phyloP scores from a whole-genome alignment of 2,113 vertebrate species.

The Tupaia tana region DNA sequence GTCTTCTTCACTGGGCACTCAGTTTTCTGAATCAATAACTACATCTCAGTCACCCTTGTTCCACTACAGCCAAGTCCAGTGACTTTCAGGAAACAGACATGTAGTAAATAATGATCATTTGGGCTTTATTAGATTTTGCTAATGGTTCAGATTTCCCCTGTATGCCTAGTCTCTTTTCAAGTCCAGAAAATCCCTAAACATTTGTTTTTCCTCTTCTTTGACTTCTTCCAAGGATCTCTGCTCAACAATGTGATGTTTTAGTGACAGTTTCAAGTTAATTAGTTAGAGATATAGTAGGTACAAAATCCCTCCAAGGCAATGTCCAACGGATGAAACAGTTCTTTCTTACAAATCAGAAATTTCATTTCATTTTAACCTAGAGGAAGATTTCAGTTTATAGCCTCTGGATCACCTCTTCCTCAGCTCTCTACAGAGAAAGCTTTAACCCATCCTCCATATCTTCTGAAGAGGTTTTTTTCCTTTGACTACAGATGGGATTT shows the following conservation, averaged over 20 bases:
- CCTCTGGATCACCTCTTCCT: not conserved
- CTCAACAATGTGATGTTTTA: not conserved
- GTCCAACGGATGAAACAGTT: not conserved
- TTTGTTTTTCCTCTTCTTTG: not conserved
- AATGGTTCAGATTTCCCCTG: not conserved
- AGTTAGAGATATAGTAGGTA: not conserved
- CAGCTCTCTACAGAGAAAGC: not conserved
- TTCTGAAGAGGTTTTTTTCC: not conserved
- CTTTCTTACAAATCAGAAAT: not conserved
- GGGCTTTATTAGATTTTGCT: constrained; percentile 18
- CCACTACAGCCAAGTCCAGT: not conserved
- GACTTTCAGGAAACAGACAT: not conserved
- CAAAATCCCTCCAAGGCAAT: not conserved
- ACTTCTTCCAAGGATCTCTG: not conserved
- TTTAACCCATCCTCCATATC: not conserved
- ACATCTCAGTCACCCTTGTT: not conserved
- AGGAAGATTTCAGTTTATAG: not conserved
- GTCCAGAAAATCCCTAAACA: not conserved
- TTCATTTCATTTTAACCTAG: not conserved
- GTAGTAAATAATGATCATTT: not conserved
- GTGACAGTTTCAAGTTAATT: not conserved
- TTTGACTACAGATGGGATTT: constrained; percentile 3
- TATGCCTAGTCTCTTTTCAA: not conserved
- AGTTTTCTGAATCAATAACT: not conserved
- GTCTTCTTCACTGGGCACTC: not conserved